phyloP scores from a whole-genome alignment of 2,797 vertebrate genomes.

The Naso thynnoides region DNA sequence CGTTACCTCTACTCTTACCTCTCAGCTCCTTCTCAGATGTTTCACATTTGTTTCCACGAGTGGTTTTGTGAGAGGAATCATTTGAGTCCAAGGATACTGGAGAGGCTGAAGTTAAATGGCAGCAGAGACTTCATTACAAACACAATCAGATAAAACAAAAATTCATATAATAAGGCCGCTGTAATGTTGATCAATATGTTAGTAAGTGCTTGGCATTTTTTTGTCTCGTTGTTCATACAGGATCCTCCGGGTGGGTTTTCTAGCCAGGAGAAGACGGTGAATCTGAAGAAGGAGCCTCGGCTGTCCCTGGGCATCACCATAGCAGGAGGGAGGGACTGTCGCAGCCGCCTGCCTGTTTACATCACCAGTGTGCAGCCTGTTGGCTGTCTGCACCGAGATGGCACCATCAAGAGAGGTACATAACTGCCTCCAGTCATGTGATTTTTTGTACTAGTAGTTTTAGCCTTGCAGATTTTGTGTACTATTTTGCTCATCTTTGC shows the following conservation, averaged over 20 bases:
- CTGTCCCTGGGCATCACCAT: constrained; percentile 95
- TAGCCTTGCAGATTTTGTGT: background rate
- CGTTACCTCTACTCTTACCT: constrained; percentile 67
- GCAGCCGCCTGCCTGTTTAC: constrained; percentile 91
- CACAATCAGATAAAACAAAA: background rate
- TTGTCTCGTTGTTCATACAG: constrained; percentile 66
- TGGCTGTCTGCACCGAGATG: constrained; percentile 92
- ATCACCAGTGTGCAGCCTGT: constrained; percentile 95
- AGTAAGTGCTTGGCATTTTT: background rate
- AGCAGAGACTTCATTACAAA: constrained; percentile 13
- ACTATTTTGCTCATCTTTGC: background rate
- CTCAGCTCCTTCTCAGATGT: constrained; percentile 78
- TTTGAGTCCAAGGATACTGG: constrained; percentile 53
- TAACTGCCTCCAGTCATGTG: background rate
- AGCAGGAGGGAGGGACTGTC: constrained; percentile 92
- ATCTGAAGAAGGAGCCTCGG: constrained; percentile 92
- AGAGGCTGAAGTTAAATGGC: constrained; percentile 29
- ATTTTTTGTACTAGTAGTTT: background rate
- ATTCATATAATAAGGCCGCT: background rate
- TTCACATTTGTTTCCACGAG: constrained; percentile 85
- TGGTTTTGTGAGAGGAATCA: constrained; percentile 65
- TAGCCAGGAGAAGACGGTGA: constrained; percentile 91
- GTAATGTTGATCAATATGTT: background rate
- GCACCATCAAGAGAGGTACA: constrained; percentile 92
- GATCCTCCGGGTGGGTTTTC: constrained; percentile 89